Evolutionary conservation across 2,113 vertebrate species (phyloP).

Genomic region (Sylvia atricapilla): DNA sequence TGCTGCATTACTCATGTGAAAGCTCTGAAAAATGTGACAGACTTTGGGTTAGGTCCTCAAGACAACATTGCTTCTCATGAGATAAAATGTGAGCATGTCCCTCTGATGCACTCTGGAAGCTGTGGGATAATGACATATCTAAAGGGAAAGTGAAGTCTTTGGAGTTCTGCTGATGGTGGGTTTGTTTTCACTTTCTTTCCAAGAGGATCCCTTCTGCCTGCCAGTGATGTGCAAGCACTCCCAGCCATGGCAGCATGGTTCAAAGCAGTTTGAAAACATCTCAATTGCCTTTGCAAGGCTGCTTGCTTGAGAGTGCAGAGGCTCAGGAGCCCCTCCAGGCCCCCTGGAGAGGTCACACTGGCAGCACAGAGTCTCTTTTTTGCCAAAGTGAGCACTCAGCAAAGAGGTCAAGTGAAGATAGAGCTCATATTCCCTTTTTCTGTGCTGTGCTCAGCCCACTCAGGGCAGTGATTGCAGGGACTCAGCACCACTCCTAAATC

Average conservation of each 20-base stretch:
- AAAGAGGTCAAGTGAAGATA: not conserved
- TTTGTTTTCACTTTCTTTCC: not conserved
- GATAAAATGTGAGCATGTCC: not conserved
- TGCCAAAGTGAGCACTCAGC: not conserved
- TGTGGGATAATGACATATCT: not conserved
- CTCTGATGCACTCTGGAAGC: not conserved
- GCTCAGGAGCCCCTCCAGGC: not conserved
- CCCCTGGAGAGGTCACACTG: not conserved
- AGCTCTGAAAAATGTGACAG: not conserved
- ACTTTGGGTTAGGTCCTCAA: not conserved
- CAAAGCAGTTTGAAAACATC: not conserved
- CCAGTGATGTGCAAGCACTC: not conserved
- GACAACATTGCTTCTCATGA: not conserved
- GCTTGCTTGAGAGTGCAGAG: not conserved
- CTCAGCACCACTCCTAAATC: not conserved
- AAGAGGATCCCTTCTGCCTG: not conserved
- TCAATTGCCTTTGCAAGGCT: not conserved
- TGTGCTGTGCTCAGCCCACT: not conserved
- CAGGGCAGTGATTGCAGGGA: no score
- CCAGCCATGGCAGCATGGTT: not conserved
- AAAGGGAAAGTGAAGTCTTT: not conserved
- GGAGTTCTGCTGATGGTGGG: not conserved
- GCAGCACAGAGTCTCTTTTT: not conserved
- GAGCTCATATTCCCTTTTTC: not conserved
- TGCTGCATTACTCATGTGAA: not conserved